Percentiles rank a stretch among this genome's conserved stretches.
These are phyloP conservation scores for Hybognathus amarus DNA, from an alignment of 2,797 vertebrate species.

Conservation along the genomic window DNA sequence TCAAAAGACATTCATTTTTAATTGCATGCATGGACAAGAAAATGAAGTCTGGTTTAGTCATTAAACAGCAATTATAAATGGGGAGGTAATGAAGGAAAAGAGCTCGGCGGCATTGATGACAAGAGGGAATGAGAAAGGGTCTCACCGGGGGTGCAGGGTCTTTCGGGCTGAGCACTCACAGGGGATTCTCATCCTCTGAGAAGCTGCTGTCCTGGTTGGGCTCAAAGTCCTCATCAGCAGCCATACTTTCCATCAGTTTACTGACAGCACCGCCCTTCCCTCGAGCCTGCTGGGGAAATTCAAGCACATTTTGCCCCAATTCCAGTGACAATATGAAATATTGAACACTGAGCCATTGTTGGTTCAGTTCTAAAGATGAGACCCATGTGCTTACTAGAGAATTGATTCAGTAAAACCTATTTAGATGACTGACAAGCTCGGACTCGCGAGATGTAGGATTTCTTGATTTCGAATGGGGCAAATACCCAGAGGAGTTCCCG, in stretches of 20 bases:
- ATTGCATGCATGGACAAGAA: conserved; percentile 35
- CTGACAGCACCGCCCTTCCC: conserved; percentile 93
- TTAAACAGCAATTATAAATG: conserved; percentile 57
- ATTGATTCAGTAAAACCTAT: conserved; percentile 54
- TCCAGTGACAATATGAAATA: conserved; percentile 44
- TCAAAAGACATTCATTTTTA: conserved; percentile 50
- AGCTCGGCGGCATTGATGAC: conserved; percentile 32
- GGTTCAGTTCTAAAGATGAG: conserved; percentile 51
- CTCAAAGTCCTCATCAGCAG: conserved; percentile 97
- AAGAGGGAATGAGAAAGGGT: neutral
- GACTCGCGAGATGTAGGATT: conserved; percentile 38
- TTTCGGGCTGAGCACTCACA: conserved; percentile 78
- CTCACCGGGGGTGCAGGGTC: conserved; percentile 87
- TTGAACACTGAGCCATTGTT: conserved; percentile 34
- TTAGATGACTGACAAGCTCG: conserved; percentile 54
- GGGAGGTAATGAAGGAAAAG: conserved; percentile 9
- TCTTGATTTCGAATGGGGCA: conserved; percentile 49
- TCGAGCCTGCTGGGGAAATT: conserved; percentile 74
- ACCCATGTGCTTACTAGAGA: conserved; percentile 45
- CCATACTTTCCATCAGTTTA: conserved; percentile 99
- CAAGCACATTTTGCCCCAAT: conserved; percentile 39
- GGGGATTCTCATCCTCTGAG: conserved; percentile 92
- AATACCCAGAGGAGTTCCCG: conserved; percentile 38
- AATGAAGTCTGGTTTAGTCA: conserved; percentile 46
- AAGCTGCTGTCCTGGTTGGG: conserved; percentile 98